Percentiles rank a stretch among this genome's conserved stretches.
Evolutionary conservation across 2,797 vertebrate species (phyloP).

Genomic region (Ataeniobius toweri): DNA sequence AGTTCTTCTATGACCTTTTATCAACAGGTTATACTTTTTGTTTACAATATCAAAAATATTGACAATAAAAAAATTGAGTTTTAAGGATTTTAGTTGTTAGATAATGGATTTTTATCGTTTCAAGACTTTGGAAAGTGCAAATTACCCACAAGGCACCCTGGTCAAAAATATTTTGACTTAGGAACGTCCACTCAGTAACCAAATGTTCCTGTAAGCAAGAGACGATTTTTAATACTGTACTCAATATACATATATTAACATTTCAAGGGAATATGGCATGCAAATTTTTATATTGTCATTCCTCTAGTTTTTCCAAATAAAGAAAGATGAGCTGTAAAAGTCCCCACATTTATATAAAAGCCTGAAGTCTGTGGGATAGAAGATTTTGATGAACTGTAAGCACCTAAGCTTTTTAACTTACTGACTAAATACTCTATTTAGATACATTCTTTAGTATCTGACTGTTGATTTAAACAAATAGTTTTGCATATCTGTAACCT

Average conservation of each 20-base stretch:
- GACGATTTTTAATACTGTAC: background rate
- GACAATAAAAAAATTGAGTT: background rate
- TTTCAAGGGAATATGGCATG: background rate
- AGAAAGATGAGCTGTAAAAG: slow-evolving; percentile 8
- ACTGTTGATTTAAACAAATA: slow-evolving; percentile 7
- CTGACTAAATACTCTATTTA: background rate
- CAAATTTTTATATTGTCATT: background rate
- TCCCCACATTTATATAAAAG: background rate
- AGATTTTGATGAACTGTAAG: background rate
- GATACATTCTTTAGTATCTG: background rate
- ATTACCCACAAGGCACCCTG: background rate
- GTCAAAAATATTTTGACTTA: background rate
- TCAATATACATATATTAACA: background rate
- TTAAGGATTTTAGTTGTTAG: background rate
- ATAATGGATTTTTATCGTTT: background rate
- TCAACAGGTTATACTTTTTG: background rate
- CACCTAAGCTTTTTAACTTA: background rate
- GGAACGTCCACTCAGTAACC: background rate
- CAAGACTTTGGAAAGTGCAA: background rate
- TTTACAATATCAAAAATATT: background rate
- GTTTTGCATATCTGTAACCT: slow-evolving; percentile 26
- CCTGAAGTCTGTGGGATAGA: background rate
- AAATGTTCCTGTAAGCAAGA: background rate
- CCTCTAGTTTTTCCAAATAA: background rate
- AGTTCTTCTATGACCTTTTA: background rate